Percentiles rank a stretch among this genome's conserved stretches.
phyloP scores from a whole-genome alignment of 2,888 invertebrate species.

The Drosophila cognata region DNA sequence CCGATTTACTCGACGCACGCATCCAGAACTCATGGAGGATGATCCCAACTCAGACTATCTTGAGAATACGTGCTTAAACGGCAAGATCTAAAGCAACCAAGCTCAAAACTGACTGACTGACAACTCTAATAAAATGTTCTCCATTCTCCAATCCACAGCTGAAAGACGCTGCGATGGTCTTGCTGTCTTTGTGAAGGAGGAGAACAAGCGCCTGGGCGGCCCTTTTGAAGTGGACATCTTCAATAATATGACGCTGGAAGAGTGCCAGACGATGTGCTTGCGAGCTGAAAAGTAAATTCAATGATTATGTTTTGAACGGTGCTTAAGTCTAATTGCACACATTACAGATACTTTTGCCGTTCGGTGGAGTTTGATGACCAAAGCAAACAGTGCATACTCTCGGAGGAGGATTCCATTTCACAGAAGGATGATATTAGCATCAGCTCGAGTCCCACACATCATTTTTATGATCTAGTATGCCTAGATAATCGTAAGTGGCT shows the following conservation, averaged over 20 bases:
- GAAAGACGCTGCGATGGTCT: constrained; percentile 94
- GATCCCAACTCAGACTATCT: constrained; percentile 95
- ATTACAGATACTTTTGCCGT: constrained; percentile 91
- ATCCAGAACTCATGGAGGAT: constrained; percentile 93
- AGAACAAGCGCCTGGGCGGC: constrained; percentile 93
- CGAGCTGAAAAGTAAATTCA: constrained; percentile 91
- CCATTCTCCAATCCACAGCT: constrained; percentile 86
- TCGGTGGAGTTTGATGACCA: constrained; percentile 95
- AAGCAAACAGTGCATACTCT: constrained; percentile 94
- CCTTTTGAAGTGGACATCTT: constrained; percentile 95
- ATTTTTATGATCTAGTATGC: constrained; percentile 95
- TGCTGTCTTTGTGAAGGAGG: constrained; percentile 95
- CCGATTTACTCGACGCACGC: constrained; percentile 92
- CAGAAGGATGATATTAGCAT: constrained; percentile 95
- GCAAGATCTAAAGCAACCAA: constrained; percentile 85
- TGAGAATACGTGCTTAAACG: constrained; percentile 95
- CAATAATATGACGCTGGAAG: constrained; percentile 93
- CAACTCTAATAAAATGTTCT: not conserved
- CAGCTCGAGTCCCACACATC: constrained; percentile 93
- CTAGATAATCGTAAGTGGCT: constrained; percentile 93
- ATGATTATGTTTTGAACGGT: constrained; percentile 8
- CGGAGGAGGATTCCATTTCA: constrained; percentile 95
- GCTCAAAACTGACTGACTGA: not conserved
- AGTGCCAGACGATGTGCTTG: constrained; percentile 94
- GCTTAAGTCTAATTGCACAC: constrained; percentile 46